Evolutionary conservation across 23 tunicate species (phyloP), one percentile per base, ranked within the genome.

Genomic region (Styela clava): DNA sequence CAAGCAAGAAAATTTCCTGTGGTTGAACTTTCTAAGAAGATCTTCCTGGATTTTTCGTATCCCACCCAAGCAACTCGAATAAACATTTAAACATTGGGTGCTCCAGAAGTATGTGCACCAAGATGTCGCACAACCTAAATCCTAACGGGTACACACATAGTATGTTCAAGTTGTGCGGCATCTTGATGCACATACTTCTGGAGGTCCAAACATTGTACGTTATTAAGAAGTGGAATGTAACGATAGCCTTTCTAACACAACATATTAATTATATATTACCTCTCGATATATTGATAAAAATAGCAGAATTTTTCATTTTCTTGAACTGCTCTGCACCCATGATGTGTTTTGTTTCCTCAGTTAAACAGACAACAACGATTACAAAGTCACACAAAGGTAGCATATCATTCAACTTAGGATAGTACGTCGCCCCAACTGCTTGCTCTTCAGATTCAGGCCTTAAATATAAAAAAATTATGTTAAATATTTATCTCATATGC

Each of bases 321-420:
- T 88, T 80, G 30, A 93, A 88, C 63, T 93, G 93, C 35, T 81
- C 79, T 34, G 72, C 83, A 18, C 87, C 89, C 3, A 93, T 70
- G 33, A 93, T 74, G 22, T 85, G 82, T 0, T 18, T 81, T 1
- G 98, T 93, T 81, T 87, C 93, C 24, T 88, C 83, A 51, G 98
- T 84, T 7, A 88, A 69, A 24, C 82, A 52, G 9, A 93, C 84
- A 2, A 36, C 24, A 25, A 93, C 87, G 35, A 93, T 35, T 5
- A 93, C 87, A 69, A 85, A 87, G 63, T 93, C 98, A 78, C 98
- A 93, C 2, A 78, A 52, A 3, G 98, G 98, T 25, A 93, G 69
- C 93, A 93, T 93, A 31, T 93, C 93, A 36, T 79, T 81, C 32
- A 93, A 37, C 1, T n/a, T 3, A 25, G 83, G 37, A 70, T 76